phyloP scores from a whole-genome alignment of 2,113 vertebrate species.

The Lota lota region DNA sequence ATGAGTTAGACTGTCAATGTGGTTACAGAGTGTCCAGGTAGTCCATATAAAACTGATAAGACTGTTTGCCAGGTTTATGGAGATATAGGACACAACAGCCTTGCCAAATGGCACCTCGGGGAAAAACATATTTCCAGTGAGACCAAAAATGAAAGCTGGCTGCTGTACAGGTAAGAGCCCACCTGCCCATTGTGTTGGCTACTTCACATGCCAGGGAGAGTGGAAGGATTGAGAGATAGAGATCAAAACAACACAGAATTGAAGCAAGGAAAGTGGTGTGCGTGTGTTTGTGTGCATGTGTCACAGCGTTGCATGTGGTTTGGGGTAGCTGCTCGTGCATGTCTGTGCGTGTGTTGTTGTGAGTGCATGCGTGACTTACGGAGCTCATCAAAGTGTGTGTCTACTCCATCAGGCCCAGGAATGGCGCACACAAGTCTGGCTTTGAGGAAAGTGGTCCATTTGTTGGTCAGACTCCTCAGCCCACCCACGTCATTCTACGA shows the following conservation, averaged over 20 bases:
- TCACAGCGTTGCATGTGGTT: background rate
- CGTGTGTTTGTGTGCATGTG: background rate
- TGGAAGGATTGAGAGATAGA: background rate
- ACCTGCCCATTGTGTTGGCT: too few species aligned
- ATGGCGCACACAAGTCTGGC: conserved; percentile 91
- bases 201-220: background rate
- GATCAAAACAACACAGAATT: background rate
- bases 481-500: conserved; percentile 95
- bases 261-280: background rate
- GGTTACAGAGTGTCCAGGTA: too few species aligned
- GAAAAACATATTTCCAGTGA: too few species aligned
- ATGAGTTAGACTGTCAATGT: too few species aligned
- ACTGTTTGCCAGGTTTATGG: too few species aligned
- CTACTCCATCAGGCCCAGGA: conserved; percentile 88
- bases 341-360: background rate
- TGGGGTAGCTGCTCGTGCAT: background rate
- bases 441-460: conserved; percentile 98
- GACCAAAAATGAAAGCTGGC: too few species aligned
- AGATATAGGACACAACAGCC: too few species aligned
- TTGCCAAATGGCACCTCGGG: too few species aligned
- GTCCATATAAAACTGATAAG: too few species aligned
- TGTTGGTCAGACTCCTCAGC: conserved; percentile 94
- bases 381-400: conserved; percentile 94
- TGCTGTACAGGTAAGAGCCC: too few species aligned
- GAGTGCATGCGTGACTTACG: conserved; percentile 77